phyloP scores from a whole-genome alignment of 2,113 vertebrate genomes.

The Silurus glanis region DNA sequence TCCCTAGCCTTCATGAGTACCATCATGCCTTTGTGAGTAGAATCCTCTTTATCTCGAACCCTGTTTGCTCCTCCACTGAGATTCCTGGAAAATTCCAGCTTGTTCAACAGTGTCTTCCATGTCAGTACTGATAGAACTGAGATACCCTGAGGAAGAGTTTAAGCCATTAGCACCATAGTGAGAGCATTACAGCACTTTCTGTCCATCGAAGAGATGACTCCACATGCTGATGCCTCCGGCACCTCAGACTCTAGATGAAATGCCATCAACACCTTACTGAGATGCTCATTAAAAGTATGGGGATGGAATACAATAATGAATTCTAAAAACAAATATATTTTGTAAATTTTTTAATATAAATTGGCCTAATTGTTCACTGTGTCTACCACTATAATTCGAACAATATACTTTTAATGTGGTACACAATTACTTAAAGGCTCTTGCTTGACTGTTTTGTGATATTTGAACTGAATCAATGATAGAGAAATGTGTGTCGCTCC shows the following conservation, averaged over 20 bases:
- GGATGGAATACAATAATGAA: not conserved
- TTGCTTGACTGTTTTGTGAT: not conserved
- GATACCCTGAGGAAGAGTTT: constrained; percentile 11
- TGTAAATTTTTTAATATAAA: not conserved
- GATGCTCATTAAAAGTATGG: not conserved
- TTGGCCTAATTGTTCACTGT: not conserved
- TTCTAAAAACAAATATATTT: not conserved
- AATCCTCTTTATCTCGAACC: constrained; percentile 39
- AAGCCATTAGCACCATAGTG: constrained; percentile 59
- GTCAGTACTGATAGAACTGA: constrained; percentile 27
- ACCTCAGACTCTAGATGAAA: not conserved
- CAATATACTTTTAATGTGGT: not conserved
- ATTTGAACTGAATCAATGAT: not conserved
- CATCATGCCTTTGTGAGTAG: constrained; percentile 11
- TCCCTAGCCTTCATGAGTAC: constrained; percentile 58
- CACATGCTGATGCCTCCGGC: not conserved
- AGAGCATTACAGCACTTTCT: constrained; percentile 51
- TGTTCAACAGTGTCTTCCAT: constrained; percentile 48
- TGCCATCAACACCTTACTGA: not conserved
- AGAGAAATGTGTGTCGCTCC: not conserved
- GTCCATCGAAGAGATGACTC: not conserved
- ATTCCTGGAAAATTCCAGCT: constrained; percentile 12
- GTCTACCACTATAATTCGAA: not conserved
- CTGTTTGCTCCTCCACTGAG: constrained; percentile 13
- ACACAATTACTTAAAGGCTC: not conserved